phyloP scores from a whole-genome alignment of 2,888 invertebrate species.

The Netelia virgata region DNA sequence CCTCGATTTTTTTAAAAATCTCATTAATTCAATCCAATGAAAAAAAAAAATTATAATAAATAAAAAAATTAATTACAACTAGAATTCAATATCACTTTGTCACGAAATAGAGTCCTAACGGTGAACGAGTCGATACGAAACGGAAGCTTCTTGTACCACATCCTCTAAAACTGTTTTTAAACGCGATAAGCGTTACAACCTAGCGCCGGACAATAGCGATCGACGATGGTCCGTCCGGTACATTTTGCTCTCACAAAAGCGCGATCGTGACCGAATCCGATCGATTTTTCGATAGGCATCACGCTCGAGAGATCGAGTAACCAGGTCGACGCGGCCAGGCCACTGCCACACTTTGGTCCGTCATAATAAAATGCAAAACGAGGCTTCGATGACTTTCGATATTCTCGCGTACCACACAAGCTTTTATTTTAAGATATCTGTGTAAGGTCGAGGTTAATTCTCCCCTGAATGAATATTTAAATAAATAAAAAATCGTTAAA shows the following conservation, averaged over 20 bases:
- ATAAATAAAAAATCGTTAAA: slow-evolving; percentile 19
- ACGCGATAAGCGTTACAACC: slow-evolving; percentile 2
- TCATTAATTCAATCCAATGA: not conserved
- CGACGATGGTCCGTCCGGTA: not conserved
- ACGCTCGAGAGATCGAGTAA: slow-evolving; percentile 36
- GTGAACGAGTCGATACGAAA: slow-evolving; percentile 10
- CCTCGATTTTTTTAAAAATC: no score
- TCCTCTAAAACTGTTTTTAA: not conserved
- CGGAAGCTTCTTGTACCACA: not conserved
- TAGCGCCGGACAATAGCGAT: not conserved
- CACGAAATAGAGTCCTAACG: slow-evolving; percentile 4
- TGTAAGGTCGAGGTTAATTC: slow-evolving; percentile 26
- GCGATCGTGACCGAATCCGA: slow-evolving; percentile 53
- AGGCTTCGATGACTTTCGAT: slow-evolving; percentile 9
- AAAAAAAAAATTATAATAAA: not conserved
- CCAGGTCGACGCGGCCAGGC: slow-evolving; percentile 21
- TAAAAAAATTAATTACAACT: not conserved
- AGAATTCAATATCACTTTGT: not conserved
- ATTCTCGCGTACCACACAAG: not conserved
- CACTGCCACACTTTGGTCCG: slow-evolving; percentile 25
- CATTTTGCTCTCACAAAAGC: slow-evolving; percentile 29
- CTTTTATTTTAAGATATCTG: not conserved
- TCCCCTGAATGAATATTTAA: not conserved
- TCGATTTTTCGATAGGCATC: slow-evolving; percentile 47
- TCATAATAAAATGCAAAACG: slow-evolving; percentile 39